Evolutionary conservation across 1,140 invertebrate species (phyloP).

Genomic region (Aphidius ervi): DNA sequence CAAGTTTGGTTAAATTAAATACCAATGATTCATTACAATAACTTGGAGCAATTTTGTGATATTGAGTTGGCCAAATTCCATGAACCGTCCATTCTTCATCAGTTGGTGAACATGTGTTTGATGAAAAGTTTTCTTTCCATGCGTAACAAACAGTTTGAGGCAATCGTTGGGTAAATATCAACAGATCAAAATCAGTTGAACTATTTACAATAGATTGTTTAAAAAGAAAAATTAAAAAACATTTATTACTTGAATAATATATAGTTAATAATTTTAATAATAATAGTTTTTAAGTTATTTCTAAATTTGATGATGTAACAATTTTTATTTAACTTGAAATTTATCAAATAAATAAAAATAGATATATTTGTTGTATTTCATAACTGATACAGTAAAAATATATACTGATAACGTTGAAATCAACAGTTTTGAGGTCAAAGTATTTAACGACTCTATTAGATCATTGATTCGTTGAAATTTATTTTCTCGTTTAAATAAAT

Average conservation of each 20-base stretch:
- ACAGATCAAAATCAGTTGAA: neutral
- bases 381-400: no score
- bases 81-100: conserved; percentile 6
- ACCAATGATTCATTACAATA: neutral
- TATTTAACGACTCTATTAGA: no score
- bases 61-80: conserved; percentile 2
- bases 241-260: neutral
- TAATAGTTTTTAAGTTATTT: no score
- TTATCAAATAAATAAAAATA: no score
- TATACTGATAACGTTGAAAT: no score
- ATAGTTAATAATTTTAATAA: neutral
- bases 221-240: neutral
- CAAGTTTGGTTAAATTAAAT: neutral
- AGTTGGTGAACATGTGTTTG: neutral
- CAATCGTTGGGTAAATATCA: conserved; percentile 1
- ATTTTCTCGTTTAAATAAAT: no score
- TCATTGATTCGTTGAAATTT: no score
- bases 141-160: neutral
- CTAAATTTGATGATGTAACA: no score
- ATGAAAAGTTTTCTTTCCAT: neutral
- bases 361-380: no score
- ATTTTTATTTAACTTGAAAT: no score
- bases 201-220: neutral
- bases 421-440: no score
- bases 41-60: neutral